Conservation (phyloP, 2,113 vertebrate species). For the Pseudorectes ferrugineus region DNA sequence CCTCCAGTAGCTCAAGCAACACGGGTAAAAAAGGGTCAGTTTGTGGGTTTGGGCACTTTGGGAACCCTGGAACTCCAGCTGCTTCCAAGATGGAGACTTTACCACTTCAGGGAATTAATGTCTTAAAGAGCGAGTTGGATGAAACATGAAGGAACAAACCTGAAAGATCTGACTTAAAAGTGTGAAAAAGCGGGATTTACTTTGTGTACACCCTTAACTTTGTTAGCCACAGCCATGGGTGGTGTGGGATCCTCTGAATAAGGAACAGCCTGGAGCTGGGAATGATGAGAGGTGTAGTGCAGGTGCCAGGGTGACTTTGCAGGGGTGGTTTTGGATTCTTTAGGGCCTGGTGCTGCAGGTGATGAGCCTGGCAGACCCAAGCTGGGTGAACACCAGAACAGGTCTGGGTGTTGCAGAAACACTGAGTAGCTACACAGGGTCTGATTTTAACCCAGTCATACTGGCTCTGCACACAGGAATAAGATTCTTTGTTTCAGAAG, state of each 20-base stretch:
- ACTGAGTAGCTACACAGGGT: not conserved
- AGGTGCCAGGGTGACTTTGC: not conserved
- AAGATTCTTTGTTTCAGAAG: not conserved
- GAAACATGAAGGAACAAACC: not conserved
- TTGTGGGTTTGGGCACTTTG: not conserved
- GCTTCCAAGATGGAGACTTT: not conserved
- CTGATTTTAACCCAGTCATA: not conserved
- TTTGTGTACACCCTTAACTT: not conserved
- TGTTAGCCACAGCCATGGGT: fast-evolving
- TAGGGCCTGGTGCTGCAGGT: not conserved
- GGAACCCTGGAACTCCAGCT: not conserved
- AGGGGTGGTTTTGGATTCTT: not conserved
- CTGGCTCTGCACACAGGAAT: not conserved
- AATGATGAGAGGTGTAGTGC: not conserved
- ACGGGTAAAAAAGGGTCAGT: fast-evolving
- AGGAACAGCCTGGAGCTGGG: not conserved
- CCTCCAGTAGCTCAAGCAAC: not conserved
- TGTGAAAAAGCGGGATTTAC: not conserved
- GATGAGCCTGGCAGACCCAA: not conserved
- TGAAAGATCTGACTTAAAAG: not conserved
- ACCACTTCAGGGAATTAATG: not conserved
- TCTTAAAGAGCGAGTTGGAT: not conserved
- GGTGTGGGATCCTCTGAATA: not conserved
- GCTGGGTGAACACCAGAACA: not conserved
- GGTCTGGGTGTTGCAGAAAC: not conserved